Conservation (phyloP, 2,888 invertebrate genomes). For the Dilophus febrilis region DNA sequence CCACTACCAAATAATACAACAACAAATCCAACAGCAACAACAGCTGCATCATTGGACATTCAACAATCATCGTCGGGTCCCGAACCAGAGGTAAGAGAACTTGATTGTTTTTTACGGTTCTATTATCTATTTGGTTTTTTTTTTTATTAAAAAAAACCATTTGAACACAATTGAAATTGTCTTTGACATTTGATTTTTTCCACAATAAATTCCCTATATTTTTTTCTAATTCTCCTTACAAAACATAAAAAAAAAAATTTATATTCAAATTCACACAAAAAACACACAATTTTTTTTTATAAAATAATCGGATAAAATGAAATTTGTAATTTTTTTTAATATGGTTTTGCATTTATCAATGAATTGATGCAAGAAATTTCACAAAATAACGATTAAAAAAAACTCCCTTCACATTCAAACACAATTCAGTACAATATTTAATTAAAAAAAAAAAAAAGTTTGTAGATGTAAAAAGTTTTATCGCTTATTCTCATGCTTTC, state of each 20-base stretch:
- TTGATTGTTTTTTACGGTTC: not conserved
- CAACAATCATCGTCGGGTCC: not conserved
- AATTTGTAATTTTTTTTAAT: no score
- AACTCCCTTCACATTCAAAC: no score
- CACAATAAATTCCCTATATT: no score
- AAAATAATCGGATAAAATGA: no score
- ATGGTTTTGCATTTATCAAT: no score
- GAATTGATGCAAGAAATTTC: no score
- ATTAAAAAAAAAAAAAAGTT: not conserved
- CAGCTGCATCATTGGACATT: not conserved
- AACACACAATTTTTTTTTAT: not conserved
- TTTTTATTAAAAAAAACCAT: not conserved
- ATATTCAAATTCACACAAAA: not conserved
- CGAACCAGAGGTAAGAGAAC: slow-evolving; percentile 6
- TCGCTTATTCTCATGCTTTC: slow-evolving; percentile 5
- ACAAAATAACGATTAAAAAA: no score
- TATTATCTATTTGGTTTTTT: not conserved
- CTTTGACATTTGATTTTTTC: no score
- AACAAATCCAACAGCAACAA: slow-evolving; percentile 4
- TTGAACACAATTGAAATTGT: no score
- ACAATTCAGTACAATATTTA: no score
- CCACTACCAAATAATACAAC: slow-evolving; percentile 12
- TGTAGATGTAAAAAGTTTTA: slow-evolving; percentile 7
- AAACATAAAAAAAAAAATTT: no score
- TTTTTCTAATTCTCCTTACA: no score